These are phyloP conservation scores for Drosophila nebulosa DNA, from an alignment of 1,140 invertebrate species.

Conservation along the genomic window DNA sequence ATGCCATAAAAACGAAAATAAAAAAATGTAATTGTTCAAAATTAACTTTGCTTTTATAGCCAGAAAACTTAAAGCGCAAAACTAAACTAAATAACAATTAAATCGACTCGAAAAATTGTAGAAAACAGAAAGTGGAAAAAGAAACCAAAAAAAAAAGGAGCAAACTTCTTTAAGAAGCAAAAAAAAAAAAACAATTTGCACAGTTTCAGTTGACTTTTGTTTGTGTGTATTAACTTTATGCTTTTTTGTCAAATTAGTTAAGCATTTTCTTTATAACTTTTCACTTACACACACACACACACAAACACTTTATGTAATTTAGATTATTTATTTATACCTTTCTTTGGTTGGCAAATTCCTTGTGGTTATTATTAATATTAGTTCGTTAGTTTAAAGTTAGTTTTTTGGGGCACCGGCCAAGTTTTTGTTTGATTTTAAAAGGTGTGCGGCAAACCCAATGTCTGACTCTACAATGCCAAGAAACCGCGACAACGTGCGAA, in stretches of 20 bases:
- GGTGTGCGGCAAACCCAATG: slow-evolving; percentile 56
- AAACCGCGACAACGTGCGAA: slow-evolving; percentile 79
- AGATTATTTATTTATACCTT: background rate
- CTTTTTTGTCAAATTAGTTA: background rate
- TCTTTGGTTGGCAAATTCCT: background rate
- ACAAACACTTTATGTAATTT: background rate
- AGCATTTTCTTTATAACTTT: slow-evolving; percentile 19
- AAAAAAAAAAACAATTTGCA: too few species aligned
- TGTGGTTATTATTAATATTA: background rate
- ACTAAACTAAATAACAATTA: too few species aligned
- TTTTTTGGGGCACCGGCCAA: background rate
- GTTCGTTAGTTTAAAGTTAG: background rate
- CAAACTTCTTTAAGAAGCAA: too few species aligned
- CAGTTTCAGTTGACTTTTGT: too few species aligned
- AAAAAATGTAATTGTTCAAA: too few species aligned
- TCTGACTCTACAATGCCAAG: slow-evolving; percentile 75
- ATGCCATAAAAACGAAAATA: too few species aligned
- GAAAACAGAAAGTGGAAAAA: too few species aligned
- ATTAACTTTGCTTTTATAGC: too few species aligned
- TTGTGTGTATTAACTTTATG: slow-evolving; percentile 11
- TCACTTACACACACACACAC: slow-evolving; percentile 9
- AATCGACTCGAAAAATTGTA: too few species aligned
- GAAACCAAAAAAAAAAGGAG: too few species aligned
- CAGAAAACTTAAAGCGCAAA: too few species aligned
- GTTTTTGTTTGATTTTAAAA: background rate